Evolutionary conservation across 2,888 invertebrate species (phyloP).

Genomic region (Thera obeliscata): DNA sequence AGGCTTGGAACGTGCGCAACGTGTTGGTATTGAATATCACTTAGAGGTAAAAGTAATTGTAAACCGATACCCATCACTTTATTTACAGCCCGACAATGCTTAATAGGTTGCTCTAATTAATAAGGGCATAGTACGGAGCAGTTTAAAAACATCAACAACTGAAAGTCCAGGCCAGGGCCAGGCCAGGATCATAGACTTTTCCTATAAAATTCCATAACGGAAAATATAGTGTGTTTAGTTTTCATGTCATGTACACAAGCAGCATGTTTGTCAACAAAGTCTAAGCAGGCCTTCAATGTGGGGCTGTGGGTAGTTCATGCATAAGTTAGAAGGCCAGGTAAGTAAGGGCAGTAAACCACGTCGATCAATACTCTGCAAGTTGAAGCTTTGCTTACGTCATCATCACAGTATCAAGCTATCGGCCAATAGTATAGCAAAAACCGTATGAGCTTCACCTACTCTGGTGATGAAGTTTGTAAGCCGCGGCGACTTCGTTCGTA

Average conservation of each 20-base stretch:
- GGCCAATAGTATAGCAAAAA: neutral
- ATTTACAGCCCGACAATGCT: neutral
- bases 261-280: conserved; percentile 29
- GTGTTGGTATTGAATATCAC: conserved; percentile 16
- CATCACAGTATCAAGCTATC: conserved; percentile 5
- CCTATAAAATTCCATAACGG: neutral
- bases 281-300: conserved; percentile 18
- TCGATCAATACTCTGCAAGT: conserved; percentile 25
- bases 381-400: conserved; percentile 19
- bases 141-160: neutral
- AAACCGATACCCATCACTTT: conserved; percentile 3
- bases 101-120: neutral
- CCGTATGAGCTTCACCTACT: too few species aligned
- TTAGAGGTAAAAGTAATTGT: neutral
- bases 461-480: too few species aligned
- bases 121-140: neutral
- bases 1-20: neutral
- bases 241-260: neutral
- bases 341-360: conserved; percentile 19
- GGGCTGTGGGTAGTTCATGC: conserved; percentile 22
- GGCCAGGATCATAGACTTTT: neutral
- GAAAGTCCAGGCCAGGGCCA: neutral
- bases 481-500: too few species aligned
- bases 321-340: conserved; percentile 20
- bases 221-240: neutral